Percentiles rank a stretch among this genome's conserved stretches.
Evolutionary conservation across 2,797 vertebrate genomes (phyloP).

Genomic region (Rhinophrynus dorsalis): DNA sequence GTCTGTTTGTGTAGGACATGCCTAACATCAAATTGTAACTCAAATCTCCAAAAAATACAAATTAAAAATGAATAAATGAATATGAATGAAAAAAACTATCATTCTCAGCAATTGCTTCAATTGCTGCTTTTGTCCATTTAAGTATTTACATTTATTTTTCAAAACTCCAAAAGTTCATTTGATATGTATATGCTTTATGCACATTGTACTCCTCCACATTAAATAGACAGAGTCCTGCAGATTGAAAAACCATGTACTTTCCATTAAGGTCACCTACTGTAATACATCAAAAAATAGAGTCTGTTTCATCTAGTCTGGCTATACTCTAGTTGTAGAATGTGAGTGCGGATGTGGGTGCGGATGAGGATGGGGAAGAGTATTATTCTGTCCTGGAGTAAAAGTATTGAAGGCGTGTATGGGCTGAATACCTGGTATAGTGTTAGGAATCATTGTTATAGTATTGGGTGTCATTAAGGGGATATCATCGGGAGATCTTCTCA

Average conservation of each 20-base stretch:
- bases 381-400: slow-evolving; percentile 94
- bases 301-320: slow-evolving; percentile 81
- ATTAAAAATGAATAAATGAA: slow-evolving; percentile 71
- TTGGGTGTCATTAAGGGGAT: slow-evolving; percentile 99
- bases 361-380: slow-evolving; percentile 91
- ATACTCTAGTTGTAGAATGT: slow-evolving; percentile 99
- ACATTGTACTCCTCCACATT: slow-evolving; percentile 78
- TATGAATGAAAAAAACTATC: slow-evolving; percentile 78
- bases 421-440: slow-evolving; percentile 92
- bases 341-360: slow-evolving; percentile 89
- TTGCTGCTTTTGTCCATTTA: slow-evolving; percentile 64
- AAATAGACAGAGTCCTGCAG: slow-evolving; percentile 77
- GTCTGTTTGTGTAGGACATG: slow-evolving; percentile 82
- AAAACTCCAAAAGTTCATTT: slow-evolving; percentile 73
- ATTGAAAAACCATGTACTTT: slow-evolving; percentile 77
- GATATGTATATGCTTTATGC: slow-evolving; percentile 83
- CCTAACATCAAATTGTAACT: slow-evolving; percentile 81
- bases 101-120: slow-evolving; percentile 83
- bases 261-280: slow-evolving; percentile 70
- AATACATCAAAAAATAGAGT: slow-evolving; percentile 80
- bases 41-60: slow-evolving; percentile 80
- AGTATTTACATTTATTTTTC: slow-evolving; percentile 65
- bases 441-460: slow-evolving; percentile 98
- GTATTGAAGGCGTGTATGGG: slow-evolving; percentile 96
- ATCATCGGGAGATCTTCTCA: slow-evolving; percentile 97